Percentiles rank a stretch among this genome's conserved stretches.
phyloP scores from a whole-genome alignment of 2,888 invertebrate species.

The Pollenia angustigena region DNA sequence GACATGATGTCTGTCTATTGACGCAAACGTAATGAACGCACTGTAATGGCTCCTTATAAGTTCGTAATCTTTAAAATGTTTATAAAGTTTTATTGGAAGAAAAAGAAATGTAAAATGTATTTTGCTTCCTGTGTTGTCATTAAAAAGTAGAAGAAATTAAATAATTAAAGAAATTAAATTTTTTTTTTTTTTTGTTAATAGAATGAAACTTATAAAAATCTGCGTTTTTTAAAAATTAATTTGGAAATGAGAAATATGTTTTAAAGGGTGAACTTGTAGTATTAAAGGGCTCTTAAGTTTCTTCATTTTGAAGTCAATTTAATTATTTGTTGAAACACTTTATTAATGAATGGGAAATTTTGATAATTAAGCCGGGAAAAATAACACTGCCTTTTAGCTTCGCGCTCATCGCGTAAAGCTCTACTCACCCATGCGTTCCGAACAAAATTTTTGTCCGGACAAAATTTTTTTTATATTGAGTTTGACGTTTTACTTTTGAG shows the following conservation, averaged over 20 bases:
- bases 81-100: conserved; percentile 5
- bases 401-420: too few species aligned
- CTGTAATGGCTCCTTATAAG: conserved; percentile 52
- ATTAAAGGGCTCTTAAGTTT: background rate
- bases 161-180: conserved; percentile 16
- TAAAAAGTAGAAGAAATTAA: conserved; percentile 18
- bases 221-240: too few species aligned
- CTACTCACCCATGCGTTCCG: too few species aligned
- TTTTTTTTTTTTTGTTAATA: background rate
- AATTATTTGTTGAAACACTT: background rate
- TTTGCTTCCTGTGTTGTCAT: background rate
- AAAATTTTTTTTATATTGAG: too few species aligned
- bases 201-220: background rate
- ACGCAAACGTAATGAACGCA: conserved; percentile 50
- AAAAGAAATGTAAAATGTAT: background rate
- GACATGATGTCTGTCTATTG: conserved; percentile 70
- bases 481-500: too few species aligned
- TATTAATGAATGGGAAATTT: too few species aligned
- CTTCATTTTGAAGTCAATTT: background rate
- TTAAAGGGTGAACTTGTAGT: too few species aligned
- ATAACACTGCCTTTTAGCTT: too few species aligned
- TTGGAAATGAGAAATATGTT: too few species aligned
- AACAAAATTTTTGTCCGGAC: too few species aligned
- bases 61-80: conserved; percentile 29
- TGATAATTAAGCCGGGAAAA: too few species aligned